Conservation (phyloP, 1,140 invertebrate genomes). For the Drosophila takahashii region DNA sequence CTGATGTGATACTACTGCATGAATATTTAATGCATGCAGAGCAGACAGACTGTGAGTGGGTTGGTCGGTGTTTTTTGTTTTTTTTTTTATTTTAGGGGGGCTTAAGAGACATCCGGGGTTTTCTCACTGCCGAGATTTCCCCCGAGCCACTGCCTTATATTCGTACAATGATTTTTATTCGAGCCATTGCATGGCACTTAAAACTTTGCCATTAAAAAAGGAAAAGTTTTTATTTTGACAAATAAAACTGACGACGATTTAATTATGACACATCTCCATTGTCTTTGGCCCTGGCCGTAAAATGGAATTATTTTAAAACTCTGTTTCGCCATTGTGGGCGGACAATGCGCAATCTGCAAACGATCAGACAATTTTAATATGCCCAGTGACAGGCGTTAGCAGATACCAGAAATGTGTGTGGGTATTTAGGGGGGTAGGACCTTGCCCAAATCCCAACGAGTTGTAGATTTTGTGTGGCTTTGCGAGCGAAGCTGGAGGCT, state of each 20-base stretch:
- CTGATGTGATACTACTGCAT: slow-evolving; percentile 58
- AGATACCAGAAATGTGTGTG: slow-evolving; percentile 38
- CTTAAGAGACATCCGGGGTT: neutral
- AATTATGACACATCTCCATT: slow-evolving; percentile 65
- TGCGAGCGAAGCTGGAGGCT: slow-evolving; percentile 25
- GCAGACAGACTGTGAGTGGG: slow-evolving; percentile 16
- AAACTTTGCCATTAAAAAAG: slow-evolving; percentile 53
- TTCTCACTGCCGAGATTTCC: slow-evolving; percentile 22
- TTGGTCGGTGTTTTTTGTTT: too few species aligned
- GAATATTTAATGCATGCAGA: slow-evolving; percentile 78
- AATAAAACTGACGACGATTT: slow-evolving; percentile 77
- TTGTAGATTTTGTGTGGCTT: slow-evolving; percentile 54
- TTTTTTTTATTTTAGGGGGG: neutral
- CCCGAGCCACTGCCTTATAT: slow-evolving; percentile 32
- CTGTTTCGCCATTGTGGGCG: slow-evolving; percentile 32
- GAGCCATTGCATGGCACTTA: slow-evolving; percentile 51
- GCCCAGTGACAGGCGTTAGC: slow-evolving; percentile 65
- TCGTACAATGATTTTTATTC: slow-evolving; percentile 65
- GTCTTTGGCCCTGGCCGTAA: slow-evolving; percentile 42
- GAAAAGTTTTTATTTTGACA: slow-evolving; percentile 60
- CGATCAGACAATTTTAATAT: slow-evolving; percentile 79
- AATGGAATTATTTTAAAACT: slow-evolving; percentile 73
- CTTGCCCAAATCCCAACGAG: slow-evolving; percentile 47
- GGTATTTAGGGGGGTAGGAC: too few species aligned
- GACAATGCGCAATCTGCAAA: slow-evolving; percentile 65